Conservation (phyloP, 2,113 vertebrate species). For the Muscicapa adusta region DNA sequence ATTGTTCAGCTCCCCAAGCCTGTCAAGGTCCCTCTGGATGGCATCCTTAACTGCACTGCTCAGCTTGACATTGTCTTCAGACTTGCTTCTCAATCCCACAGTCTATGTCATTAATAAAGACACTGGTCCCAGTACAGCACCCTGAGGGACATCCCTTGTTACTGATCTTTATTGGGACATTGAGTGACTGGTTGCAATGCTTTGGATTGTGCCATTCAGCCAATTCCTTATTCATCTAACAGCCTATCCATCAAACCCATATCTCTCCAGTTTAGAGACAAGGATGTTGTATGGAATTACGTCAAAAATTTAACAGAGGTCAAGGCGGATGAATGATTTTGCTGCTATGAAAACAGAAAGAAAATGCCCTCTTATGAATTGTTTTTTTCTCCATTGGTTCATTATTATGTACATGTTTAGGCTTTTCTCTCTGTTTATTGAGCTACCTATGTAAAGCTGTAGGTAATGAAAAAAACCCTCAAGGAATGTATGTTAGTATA, state of each 20-base stretch:
- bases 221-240: not conserved
- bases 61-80: not conserved
- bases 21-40: not conserved
- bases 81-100: not conserved
- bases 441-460: not conserved
- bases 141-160: not conserved
- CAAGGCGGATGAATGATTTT: not conserved
- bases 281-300: not conserved
- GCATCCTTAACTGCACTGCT: not conserved
- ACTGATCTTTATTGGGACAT: not conserved
- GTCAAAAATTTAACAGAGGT: not conserved
- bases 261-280: not conserved
- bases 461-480: not conserved
- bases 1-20: not conserved
- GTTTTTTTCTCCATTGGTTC: not conserved
- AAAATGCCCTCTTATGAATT: not conserved
- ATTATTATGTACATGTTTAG: not conserved
- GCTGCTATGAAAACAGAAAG: not conserved
- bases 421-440: not conserved
- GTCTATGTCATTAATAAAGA: not conserved
- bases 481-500: not conserved
- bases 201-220: not conserved
- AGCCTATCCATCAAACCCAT: not conserved
- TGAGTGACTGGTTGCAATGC: too few species aligned
- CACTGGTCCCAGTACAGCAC: not conserved